These are phyloP conservation scores for Gavia stellata DNA, from an alignment of 2,113 vertebrate species.

Conservation along the genomic window DNA sequence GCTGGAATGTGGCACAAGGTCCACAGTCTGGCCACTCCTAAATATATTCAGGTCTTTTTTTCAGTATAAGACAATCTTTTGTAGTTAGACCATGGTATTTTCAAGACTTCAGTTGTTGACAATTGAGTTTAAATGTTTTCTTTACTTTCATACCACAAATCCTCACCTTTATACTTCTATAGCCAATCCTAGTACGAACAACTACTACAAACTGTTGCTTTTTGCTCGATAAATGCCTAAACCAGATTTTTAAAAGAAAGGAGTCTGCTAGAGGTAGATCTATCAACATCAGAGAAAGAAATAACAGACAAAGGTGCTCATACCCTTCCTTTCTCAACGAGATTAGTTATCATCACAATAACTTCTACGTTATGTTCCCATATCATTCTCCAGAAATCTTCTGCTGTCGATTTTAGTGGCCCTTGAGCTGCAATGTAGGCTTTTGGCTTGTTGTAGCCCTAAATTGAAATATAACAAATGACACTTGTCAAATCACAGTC, in stretches of 20 bases:
- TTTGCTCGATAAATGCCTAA: background rate
- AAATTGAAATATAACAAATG: conserved; percentile 38
- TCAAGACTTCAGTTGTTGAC: background rate
- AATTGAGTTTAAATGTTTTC: background rate
- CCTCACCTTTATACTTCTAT: background rate
- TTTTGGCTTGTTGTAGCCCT: conserved; percentile 92
- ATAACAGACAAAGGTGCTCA: conserved; percentile 3
- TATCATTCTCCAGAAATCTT: conserved; percentile 98
- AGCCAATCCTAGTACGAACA: background rate
- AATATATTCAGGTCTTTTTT: background rate
- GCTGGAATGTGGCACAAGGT: background rate
- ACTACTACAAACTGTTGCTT: background rate
- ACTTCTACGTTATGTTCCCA: conserved; percentile 94
- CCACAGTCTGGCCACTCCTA: background rate
- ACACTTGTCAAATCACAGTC: conserved; percentile 7
- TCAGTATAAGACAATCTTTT: background rate
- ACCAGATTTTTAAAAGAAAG: background rate
- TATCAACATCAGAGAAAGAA: background rate
- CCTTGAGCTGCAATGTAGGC: conserved; percentile 97
- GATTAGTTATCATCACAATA: conserved; percentile 97
- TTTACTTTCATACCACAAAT: background rate
- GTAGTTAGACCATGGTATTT: background rate
- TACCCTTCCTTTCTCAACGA: conserved; percentile 95
- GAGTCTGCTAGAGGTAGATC: background rate
- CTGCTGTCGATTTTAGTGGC: conserved; percentile 87